These are phyloP conservation scores for Erythrocebus patas DNA, from an alignment of 2,113 vertebrate species.

Conservation along the genomic window DNA sequence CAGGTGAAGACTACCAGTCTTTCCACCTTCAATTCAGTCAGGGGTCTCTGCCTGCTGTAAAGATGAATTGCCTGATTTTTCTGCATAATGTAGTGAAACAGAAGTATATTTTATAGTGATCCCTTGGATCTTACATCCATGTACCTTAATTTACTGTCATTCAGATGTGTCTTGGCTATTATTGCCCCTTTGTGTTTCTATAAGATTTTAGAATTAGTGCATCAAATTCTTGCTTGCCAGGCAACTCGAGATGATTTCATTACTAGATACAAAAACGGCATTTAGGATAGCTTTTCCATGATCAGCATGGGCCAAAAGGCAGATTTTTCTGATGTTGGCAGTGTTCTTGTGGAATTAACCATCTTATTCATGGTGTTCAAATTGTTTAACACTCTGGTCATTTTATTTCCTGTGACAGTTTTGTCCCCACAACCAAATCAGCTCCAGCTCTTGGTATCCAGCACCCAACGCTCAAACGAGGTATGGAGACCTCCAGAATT, in stretches of 20 bases:
- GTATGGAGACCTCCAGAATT: background rate
- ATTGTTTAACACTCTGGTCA: constrained; percentile 82
- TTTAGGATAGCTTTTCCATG: constrained; percentile 93
- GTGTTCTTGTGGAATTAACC: constrained; percentile 85
- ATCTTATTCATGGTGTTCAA: constrained; percentile 81
- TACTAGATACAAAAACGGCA: constrained; percentile 92
- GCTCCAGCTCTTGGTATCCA: background rate
- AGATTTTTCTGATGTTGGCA: constrained; percentile 89
- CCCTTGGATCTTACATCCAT: too few relatives aligned
- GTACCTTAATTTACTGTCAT: too few relatives aligned
- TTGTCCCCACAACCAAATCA: accelerated
- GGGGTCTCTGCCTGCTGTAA: too few relatives aligned
- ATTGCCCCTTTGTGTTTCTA: too few relatives aligned
- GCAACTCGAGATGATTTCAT: constrained; percentile 92
- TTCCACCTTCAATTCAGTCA: too few relatives aligned
- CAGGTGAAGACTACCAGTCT: too few relatives aligned
- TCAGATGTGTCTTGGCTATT: too few relatives aligned
- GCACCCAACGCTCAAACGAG: background rate
- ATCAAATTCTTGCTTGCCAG: constrained; percentile 86
- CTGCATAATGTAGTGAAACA: too few relatives aligned
- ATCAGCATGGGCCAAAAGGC: constrained; percentile 91
- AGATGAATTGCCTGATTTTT: too few relatives aligned
- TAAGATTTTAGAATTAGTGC: too few relatives aligned
- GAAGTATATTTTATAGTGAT: too few relatives aligned
- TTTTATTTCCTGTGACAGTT: background rate